These are phyloP conservation scores for Triplophysa siluroides DNA, from an alignment of 2,113 vertebrate species.

Conservation along the genomic window DNA sequence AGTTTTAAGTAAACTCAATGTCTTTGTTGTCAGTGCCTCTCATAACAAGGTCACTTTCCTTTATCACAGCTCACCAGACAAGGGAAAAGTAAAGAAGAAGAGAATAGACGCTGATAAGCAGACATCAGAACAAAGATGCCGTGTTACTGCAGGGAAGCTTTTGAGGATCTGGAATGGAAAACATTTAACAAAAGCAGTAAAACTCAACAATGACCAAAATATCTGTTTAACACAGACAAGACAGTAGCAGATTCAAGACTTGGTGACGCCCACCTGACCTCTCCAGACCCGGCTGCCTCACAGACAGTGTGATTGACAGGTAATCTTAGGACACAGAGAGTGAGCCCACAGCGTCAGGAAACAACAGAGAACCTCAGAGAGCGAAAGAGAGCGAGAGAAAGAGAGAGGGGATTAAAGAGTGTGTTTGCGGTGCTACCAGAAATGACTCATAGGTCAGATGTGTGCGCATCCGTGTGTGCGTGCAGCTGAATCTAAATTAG, in stretches of 20 bases:
- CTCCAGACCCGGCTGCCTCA: not conserved
- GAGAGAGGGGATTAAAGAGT: not conserved
- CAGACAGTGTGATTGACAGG: constrained; percentile 21
- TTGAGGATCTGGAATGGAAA: constrained; percentile 7
- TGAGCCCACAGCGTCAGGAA: not conserved
- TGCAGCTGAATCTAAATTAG: constrained; percentile 11
- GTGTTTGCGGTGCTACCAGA: constrained; percentile 2
- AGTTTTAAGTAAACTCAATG: not conserved
- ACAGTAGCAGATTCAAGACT: not conserved
- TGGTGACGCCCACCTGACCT: constrained; percentile 1
- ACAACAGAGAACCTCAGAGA: not conserved
- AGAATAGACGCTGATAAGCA: not conserved
- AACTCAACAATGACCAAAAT: not conserved
- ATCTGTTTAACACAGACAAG: not conserved
- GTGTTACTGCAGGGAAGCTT: not conserved
- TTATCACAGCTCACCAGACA: constrained; percentile 15
- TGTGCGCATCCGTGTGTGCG: constrained; percentile 41
- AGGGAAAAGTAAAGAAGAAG: not conserved
- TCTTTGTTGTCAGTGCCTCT: constrained; percentile 5
- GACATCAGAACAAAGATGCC: not conserved
- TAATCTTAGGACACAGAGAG: constrained; percentile 4
- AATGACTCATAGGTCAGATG: constrained; percentile 74
- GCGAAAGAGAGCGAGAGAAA: not conserved
- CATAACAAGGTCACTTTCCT: constrained; percentile 17
- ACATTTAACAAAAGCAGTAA: not conserved